These are phyloP conservation scores for Mobula hypostoma DNA, from an alignment of 2,113 vertebrate genomes.

Conservation along the genomic window DNA sequence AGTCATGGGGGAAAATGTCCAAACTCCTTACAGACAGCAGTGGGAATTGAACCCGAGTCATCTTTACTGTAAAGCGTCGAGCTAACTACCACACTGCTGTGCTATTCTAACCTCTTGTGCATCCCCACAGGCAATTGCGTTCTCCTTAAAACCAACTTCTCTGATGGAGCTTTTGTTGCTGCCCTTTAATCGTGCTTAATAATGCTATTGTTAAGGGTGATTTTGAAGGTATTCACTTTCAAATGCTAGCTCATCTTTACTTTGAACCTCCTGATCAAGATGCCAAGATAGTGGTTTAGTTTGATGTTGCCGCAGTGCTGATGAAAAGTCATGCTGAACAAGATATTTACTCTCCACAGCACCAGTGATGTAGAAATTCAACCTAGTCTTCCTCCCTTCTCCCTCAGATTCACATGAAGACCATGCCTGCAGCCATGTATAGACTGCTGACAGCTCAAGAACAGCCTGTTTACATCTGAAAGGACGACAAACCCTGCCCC, in stretches of 20 bases:
- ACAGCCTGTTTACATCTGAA: slow-evolving; percentile 93
- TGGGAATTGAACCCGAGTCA: too few relatives aligned
- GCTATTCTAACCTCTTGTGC: too few relatives aligned
- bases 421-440: slow-evolving; percentile 97
- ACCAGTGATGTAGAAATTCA: background rate
- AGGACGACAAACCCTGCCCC: background rate
- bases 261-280: background rate
- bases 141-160: background rate
- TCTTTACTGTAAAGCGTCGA: too few relatives aligned
- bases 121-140: too few relatives aligned
- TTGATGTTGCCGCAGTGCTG: background rate
- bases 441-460: slow-evolving; percentile 93
- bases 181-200: background rate
- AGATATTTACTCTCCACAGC: background rate
- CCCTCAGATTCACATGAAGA: slow-evolving; percentile 94
- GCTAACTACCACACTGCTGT: too few relatives aligned
- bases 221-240: background rate
- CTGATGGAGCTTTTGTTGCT: background rate
- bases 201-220: background rate
- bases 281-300: background rate
- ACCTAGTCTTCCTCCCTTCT: slow-evolving; percentile 11
- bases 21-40: too few relatives aligned
- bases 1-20: too few relatives aligned
- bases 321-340: background rate
- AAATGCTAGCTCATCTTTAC: background rate